A percentile compares a stretch with the other conserved stretches of the same genome.
These are phyloP conservation scores for Pollenia amentaria DNA, from an alignment of 2,888 invertebrate species.

Conservation along the genomic window DNA sequence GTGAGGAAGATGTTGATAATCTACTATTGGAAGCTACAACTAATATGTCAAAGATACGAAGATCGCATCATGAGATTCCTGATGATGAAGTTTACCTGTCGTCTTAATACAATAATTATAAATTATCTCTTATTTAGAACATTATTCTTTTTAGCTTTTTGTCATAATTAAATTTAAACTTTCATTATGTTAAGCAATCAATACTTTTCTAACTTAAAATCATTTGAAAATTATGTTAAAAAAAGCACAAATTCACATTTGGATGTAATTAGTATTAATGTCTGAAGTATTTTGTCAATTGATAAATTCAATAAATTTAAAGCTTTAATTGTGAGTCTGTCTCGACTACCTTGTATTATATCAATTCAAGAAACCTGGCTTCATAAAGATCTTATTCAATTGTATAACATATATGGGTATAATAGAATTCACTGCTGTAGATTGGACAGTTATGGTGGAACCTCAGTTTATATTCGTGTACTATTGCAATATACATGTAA, in stretches of 20 bases:
- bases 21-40: background rate
- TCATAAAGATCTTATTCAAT: background rate
- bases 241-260: background rate
- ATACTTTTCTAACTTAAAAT: background rate
- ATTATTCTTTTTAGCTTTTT: background rate
- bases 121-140: background rate
- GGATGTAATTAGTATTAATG: background rate
- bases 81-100: background rate
- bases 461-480: background rate
- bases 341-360: background rate
- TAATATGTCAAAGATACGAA: background rate
- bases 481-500: background rate
- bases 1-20: too few relatives aligned
- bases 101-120: background rate
- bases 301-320: constrained; percentile 41
- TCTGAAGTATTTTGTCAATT: constrained; percentile 22
- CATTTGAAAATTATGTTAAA: background rate
- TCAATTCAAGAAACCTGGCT: constrained; percentile 14
- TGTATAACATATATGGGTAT: background rate
- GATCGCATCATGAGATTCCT: background rate
- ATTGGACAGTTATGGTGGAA: background rate
- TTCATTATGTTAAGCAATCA: background rate
- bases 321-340: background rate
- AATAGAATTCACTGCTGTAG: constrained; percentile 6
- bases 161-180: too few relatives aligned